Evolutionary conservation across 2,113 vertebrate genomes (phyloP).

Genomic region (Calypte anna): DNA sequence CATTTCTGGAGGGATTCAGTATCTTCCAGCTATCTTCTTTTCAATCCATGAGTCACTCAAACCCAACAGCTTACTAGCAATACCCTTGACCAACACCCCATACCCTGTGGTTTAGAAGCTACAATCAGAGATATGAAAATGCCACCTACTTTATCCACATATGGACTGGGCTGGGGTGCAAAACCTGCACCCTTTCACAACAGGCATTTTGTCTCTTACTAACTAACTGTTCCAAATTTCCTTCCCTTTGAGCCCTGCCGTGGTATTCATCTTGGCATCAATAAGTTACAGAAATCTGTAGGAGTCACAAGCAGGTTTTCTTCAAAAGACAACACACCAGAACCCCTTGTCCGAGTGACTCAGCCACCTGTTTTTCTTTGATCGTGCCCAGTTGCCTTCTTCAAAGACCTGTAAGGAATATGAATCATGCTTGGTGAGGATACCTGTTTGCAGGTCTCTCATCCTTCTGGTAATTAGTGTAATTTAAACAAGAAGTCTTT

Average conservation of each 20-base stretch:
- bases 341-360: slow-evolving; percentile 32
- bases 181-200: neutral
- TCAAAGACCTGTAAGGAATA: slow-evolving; percentile 15
- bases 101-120: neutral
- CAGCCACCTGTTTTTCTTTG: slow-evolving; percentile 33
- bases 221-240: neutral
- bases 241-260: neutral
- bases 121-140: neutral
- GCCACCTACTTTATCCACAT: neutral
- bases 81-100: neutral
- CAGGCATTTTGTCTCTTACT: neutral
- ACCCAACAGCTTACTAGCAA: neutral
- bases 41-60: neutral
- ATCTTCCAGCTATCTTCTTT: neutral
- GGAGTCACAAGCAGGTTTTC: neutral
- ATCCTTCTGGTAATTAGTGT: slow-evolving; percentile 26
- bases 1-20: neutral
- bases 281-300: neutral
- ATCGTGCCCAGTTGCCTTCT: neutral
- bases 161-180: neutral
- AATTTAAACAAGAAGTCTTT: neutral
- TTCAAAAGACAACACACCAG: neutral
- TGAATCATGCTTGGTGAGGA: slow-evolving; percentile 37
- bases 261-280: neutral
- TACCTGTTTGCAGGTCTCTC: slow-evolving; percentile 19